Evolutionary conservation across 2,797 vertebrate genomes (phyloP).

Genomic region (Tapirus indicus): DNA sequence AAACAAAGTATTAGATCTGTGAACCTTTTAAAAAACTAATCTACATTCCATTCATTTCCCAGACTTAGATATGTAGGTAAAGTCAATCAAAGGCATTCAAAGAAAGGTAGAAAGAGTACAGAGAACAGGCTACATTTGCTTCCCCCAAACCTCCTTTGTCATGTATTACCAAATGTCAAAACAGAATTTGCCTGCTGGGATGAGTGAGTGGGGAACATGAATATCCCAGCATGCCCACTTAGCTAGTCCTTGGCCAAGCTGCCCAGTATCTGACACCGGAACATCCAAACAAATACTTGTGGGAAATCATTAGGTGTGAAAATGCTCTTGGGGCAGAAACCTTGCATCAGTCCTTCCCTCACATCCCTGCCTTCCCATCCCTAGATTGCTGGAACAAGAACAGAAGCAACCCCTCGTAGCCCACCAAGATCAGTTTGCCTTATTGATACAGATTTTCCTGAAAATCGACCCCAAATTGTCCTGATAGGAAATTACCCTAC

Average conservation of each 20-base stretch:
- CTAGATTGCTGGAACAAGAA: neutral
- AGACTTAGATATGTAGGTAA: neutral
- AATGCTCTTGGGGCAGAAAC: neutral
- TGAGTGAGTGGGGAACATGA: neutral
- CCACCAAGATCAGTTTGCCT: neutral
- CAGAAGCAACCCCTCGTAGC: neutral
- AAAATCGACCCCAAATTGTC: neutral
- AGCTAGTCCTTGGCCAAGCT: neutral
- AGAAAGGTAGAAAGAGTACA: neutral
- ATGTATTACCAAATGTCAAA: neutral
- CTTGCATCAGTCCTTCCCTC: neutral
- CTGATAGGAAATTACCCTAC: neutral
- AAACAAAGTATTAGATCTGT: slow-evolving; percentile 14
- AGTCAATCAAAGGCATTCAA: slow-evolving; percentile 11
- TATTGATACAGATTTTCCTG: neutral
- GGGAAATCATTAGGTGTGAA: neutral
- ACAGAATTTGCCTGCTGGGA: neutral
- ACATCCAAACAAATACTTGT: neutral
- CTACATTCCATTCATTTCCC: neutral
- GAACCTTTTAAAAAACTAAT: neutral
- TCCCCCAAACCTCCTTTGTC: neutral
- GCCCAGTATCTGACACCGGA: neutral
- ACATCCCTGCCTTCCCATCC: neutral
- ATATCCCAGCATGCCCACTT: neutral
- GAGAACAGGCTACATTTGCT: neutral